Percentiles rank a stretch among this genome's conserved stretches.
phyloP scores from a whole-genome alignment of 2,797 vertebrate genomes.

The Diceros bicornis region DNA sequence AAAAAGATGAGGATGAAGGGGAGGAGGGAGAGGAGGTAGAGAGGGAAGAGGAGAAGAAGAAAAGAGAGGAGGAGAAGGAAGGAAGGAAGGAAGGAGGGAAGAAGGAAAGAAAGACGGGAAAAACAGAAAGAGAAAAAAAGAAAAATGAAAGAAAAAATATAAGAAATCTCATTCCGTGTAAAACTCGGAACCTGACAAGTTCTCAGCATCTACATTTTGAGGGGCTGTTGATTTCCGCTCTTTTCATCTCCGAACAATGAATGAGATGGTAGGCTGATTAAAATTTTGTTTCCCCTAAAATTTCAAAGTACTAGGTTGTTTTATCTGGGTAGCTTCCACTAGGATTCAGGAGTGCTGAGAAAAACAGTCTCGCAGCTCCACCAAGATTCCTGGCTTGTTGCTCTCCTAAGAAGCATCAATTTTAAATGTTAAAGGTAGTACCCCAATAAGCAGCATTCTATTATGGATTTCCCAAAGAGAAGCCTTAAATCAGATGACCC shows the following conservation, averaged over 20 bases:
- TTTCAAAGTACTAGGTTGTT: slow-evolving; percentile 87
- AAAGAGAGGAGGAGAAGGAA: rapidly evolving
- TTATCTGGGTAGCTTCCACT: slow-evolving; percentile 85
- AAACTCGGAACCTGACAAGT: slow-evolving; percentile 75
- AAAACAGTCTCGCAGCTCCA: background rate
- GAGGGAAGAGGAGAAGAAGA: rapidly evolving
- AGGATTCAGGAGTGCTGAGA: background rate
- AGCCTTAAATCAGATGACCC: background rate
- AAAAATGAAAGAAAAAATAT: rapidly evolving
- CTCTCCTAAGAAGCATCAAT: background rate
- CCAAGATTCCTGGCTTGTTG: background rate
- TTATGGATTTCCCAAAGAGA: rapidly evolving
- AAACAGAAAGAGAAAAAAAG: rapidly evolving
- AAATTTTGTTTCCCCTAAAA: slow-evolving; percentile 83
- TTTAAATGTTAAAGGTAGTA: background rate
- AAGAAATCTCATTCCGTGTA: slow-evolving; percentile 46
- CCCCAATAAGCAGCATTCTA: rapidly evolving
- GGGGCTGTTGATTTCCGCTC: slow-evolving; percentile 86
- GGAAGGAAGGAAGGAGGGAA: background rate
- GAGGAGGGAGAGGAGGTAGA: rapidly evolving
- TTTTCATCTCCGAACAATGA: slow-evolving; percentile 91
- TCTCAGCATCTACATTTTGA: slow-evolving; percentile 81
- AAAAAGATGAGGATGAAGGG: rapidly evolving
- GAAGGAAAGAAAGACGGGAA: rapidly evolving
- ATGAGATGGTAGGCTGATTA: slow-evolving; percentile 86